Base-by-base conservation (phyloP, 2,888 invertebrate genomes). In the Dascillus cervinus region DNA sequence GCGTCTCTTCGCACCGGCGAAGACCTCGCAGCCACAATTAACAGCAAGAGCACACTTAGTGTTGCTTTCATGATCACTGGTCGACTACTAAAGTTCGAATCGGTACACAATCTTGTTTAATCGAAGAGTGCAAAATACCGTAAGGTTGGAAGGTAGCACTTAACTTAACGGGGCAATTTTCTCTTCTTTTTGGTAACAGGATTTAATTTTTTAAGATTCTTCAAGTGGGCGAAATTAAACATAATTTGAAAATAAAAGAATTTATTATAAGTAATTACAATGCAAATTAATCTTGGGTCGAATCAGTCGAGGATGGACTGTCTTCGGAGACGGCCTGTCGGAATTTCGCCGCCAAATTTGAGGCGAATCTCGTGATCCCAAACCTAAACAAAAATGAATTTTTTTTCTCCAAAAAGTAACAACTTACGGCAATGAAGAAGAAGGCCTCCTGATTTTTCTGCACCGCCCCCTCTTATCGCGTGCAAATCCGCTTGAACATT, bases 381-480 rank as follows among this genome's bases (percentile, higher is more conserved):
- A 57, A 53, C 25, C 62, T 62, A 5, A n/a, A 23, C 9, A 8
- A 5, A 23, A 23, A 8, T 6, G 9, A n/a, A n/a, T n/a, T n/a
- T n/a, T n/a, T n/a, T 26, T 11, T 11, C 8, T 25, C 15, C 11
- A 3, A 9, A 22, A 2, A 22, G 13, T 22, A 21, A 11, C 2
- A 13, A 37, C 46, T 42, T 44, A 46, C 46, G 39, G 40, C 23
- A 44, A 17, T 21, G 39, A 41, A 17, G 17, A 38, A 23, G 36
- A 39, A 6, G 60, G 58, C 42, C 52, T 48, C 29, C 62, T 49
- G 3, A 61, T 42, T 37, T 61, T 53, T 32, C 63, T 55, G 38
- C 65, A 66, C 36, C 62, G 53, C 4, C 65, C 64, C 23, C 50
- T 51, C 39, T 62, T 60, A 41, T 66, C 64, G 26, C 58, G 54